Base-by-base conservation (phyloP, 2,888 invertebrate species). In the Lepidocyrtoides sp. region DNA sequence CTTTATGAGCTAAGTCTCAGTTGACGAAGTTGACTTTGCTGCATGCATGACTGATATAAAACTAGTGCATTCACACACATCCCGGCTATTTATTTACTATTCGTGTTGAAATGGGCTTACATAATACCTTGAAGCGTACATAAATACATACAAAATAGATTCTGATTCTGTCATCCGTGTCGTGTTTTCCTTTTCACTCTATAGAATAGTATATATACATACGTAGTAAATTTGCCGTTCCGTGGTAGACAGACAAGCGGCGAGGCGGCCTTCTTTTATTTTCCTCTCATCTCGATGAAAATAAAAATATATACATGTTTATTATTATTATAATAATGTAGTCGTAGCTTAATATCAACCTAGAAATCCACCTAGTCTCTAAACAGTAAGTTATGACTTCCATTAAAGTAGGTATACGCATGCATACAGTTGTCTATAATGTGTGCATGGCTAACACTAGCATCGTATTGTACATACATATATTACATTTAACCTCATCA, bases 231-330 rank as follows among this genome's bases (percentile, higher is more conserved):
- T 7, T 2, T 36, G 36, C 36, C 36, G 36, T 36, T 36, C 17
- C 81, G 26, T 81, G 82, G 54, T 20, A 89, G 81, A 88, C 88
- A 88, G 54, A 82, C 32, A 1, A 89, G 89, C 72, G 89, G 66
- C 89, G 63, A 36, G 89, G 66, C 89, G 63, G 54, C 32, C 75
- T 60, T 87, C 17, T 85, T 72, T 85, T 72, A 23, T 44, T 72
- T 17, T 41, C 41, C 5, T 72, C 10, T 72, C 41, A 41, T 72
- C 51, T 69, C 54, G 26, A 26, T 20, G 23, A 41, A 48, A 82
- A 32, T 41, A 63, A 54, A 60, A 81, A 77, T 51, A 77, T 81
- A 72, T 72, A 12, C 69, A 44, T 7, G 41, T 72, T 41, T 41
- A 72, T 72, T 72, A 72, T 72, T 72, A 72, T 72, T 41, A 41